A percentile compares a stretch with the other conserved stretches of the same genome.
Evolutionary conservation across 1,140 invertebrate genomes (phyloP).

Genomic region (Luehdorfia chinensis): DNA sequence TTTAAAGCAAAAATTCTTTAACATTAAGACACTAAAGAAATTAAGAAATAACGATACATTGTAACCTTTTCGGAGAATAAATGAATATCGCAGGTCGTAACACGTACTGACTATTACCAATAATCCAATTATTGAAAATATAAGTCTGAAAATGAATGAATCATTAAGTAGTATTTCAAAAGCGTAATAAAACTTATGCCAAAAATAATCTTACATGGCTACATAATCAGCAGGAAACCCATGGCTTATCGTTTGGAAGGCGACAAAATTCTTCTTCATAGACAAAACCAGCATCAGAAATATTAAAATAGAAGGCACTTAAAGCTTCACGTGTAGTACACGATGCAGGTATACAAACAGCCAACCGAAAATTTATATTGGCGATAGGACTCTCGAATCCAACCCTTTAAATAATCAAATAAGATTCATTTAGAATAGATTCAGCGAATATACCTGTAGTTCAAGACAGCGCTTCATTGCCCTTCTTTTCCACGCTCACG

Average conservation of each 20-base stretch:
- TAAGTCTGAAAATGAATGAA: not conserved
- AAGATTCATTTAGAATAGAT: too few relatives aligned
- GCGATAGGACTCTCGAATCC: not conserved
- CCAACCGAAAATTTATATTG: constrained; percentile 8
- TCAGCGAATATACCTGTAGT: too few relatives aligned
- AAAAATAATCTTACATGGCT: constrained; percentile 39
- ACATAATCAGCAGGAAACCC: constrained; percentile 40
- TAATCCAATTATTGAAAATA: constrained; percentile 4
- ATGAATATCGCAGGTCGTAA: constrained; percentile 12
- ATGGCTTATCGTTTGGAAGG: constrained; percentile 38
- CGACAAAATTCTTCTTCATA: constrained; percentile 30
- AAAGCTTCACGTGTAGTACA: constrained; percentile 32
- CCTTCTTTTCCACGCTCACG: too few relatives aligned
- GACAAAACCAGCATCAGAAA: constrained; percentile 15
- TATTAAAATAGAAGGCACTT: constrained; percentile 21
- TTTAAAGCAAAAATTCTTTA: too few relatives aligned
- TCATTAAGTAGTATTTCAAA: not conserved
- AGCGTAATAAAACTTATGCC: not conserved
- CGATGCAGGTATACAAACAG: constrained; percentile 38
- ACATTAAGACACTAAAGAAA: too few relatives aligned
- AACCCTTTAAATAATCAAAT: not conserved
- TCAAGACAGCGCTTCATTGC: too few relatives aligned
- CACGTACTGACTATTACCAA: constrained; percentile 10
- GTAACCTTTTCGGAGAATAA: constrained; percentile 17
- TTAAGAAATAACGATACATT: too few relatives aligned